Percentiles rank a stretch among this genome's conserved stretches.
phyloP scores from a whole-genome alignment of 1,140 invertebrate species.

The Drosophila ogumai region DNA sequence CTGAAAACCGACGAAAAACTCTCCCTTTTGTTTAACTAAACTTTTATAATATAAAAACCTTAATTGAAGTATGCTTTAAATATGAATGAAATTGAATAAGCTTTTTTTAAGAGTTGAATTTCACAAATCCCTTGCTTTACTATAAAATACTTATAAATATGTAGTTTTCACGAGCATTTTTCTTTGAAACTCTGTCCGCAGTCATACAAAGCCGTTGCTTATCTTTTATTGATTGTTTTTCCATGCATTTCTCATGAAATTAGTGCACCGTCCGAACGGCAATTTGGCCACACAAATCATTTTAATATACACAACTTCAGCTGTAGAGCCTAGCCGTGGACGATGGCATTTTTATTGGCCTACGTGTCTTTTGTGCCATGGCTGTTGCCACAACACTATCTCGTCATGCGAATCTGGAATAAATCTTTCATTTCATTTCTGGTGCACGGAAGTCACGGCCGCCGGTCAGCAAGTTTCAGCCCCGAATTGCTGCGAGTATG shows the following conservation, averaged over 20 bases:
- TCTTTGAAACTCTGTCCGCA: background rate
- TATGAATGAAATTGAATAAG: background rate
- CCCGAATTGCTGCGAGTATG: constrained; percentile 22
- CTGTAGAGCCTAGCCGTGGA: constrained; percentile 40
- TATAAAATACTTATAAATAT: background rate
- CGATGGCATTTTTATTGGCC: constrained; percentile 76
- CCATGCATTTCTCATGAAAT: constrained; percentile 68
- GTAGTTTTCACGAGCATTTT: background rate
- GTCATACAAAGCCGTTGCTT: background rate
- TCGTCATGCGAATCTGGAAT: constrained; percentile 77
- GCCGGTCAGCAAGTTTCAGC: constrained; percentile 49
- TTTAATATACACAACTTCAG: constrained; percentile 65
- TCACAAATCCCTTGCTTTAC: background rate
- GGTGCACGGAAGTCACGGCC: constrained; percentile 73
- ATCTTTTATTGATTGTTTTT: constrained; percentile 46
- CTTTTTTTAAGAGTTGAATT: background rate
- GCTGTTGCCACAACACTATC: constrained; percentile 56
- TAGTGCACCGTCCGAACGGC: constrained; percentile 37
- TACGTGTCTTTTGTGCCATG: constrained; percentile 66
- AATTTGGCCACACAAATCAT: constrained; percentile 67
- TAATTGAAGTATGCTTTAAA: background rate
- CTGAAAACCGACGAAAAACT: background rate
- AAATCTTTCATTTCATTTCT: constrained; percentile 75
- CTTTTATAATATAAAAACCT: background rate
- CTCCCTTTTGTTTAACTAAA: background rate